Conservation (phyloP, 1,140 invertebrate genomes). For the Steinernema khuongi region DNA sequence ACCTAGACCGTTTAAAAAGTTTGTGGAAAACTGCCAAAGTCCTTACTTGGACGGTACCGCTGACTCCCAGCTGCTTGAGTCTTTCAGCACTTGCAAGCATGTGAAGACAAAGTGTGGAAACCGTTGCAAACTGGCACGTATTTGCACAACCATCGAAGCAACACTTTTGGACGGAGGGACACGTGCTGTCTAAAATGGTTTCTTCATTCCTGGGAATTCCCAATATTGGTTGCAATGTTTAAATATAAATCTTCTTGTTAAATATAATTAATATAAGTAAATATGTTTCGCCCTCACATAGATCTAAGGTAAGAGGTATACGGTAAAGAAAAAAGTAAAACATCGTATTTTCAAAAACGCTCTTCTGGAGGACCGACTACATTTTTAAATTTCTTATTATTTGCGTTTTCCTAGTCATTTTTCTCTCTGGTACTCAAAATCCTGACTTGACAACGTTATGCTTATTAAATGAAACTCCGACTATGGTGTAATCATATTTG, state of each 20-base stretch:
- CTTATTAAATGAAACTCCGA: too few species aligned
- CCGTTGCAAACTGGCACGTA: conserved; percentile 28
- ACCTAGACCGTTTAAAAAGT: conserved; percentile 29
- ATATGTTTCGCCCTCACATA: neutral
- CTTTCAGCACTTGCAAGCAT: neutral
- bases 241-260: too few species aligned
- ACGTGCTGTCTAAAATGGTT: conserved; percentile 20
- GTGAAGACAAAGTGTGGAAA: conserved; percentile 26
- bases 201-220: too few species aligned
- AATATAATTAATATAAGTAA: too few species aligned
- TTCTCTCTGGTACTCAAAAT: too few species aligned
- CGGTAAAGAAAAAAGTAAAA: neutral
- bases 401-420: too few species aligned
- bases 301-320: neutral
- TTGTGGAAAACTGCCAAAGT: neutral
- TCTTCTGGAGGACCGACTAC: too few species aligned
- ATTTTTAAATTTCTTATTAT: too few species aligned
- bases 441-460: too few species aligned
- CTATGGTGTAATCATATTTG: too few species aligned
- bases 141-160: conserved; percentile 50
- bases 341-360: too few species aligned
- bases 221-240: conserved; percentile 18
- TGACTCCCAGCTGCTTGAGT: conserved; percentile 2
- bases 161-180: conserved; percentile 36
- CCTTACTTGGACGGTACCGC: conserved; percentile 26